Percentiles rank a stretch among this genome's conserved stretches.
Conservation (phyloP, 2,888 invertebrate genomes). For the Disparrhopalites patrizii region DNA sequence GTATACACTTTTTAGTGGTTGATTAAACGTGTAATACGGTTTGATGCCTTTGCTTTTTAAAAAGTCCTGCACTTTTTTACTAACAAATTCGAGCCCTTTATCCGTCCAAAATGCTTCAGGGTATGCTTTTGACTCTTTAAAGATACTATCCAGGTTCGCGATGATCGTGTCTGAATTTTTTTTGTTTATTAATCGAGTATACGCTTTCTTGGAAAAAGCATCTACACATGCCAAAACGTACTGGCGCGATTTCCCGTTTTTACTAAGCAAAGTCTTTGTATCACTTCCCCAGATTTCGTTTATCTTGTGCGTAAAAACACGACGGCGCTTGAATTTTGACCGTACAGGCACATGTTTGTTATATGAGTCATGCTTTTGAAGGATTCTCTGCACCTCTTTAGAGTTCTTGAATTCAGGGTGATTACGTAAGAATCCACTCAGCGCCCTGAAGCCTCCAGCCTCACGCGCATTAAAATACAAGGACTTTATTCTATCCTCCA, state of each 20-base stretch:
- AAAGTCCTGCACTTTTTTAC: background rate
- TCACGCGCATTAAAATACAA: no score
- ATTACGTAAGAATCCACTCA: background rate
- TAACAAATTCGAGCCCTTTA: background rate
- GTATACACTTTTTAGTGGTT: no score
- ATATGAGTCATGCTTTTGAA: background rate
- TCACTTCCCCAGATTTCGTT: background rate
- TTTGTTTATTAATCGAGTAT: background rate
- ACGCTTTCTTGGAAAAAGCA: background rate
- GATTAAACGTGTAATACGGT: no score
- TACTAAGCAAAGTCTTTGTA: background rate
- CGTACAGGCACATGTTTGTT: background rate
- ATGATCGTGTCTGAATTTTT: background rate
- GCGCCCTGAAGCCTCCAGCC: background rate
- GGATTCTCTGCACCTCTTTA: background rate
- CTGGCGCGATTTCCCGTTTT: no score
- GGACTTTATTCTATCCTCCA: no score
- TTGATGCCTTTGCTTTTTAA: no score
- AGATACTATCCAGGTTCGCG: background rate
- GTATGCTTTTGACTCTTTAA: background rate
- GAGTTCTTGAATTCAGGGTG: background rate
- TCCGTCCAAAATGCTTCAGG: background rate
- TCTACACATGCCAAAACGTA: background rate
- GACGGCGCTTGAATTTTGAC: background rate
- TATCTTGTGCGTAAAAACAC: background rate